These are phyloP conservation scores for Luffia ferchaultella DNA, from an alignment of 2,888 invertebrate species.

Conservation along the genomic window DNA sequence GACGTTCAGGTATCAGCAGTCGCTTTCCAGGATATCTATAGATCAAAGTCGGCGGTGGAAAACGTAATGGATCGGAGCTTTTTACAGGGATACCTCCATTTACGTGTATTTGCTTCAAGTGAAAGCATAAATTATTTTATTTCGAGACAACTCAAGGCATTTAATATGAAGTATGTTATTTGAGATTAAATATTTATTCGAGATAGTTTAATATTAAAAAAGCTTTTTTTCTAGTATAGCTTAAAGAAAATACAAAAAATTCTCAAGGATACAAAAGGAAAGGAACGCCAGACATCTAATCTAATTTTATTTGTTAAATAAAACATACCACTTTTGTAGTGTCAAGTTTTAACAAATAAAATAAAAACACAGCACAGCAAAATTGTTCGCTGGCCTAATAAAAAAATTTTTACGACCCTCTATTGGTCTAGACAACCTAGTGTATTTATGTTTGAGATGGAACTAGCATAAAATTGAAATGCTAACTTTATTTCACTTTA, in stretches of 20 bases:
- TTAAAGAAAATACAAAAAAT: not conserved
- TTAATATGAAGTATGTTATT: not conserved
- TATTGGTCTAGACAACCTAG: no score
- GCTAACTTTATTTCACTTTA: no score
- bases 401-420: no score
- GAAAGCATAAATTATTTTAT: not conserved
- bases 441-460: no score
- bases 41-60: not conserved
- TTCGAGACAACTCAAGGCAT: not conserved
- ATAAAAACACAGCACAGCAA: no score
- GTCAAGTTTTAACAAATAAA: no score
- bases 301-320: no score
- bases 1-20: not conserved
- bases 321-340: no score
- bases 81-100: not conserved
- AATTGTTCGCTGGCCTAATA: no score
- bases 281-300: not conserved
- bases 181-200: not conserved
- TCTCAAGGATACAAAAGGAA: not conserved
- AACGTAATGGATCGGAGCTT: not conserved
- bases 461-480: no score
- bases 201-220: not conserved
- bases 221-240: not conserved
- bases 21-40: not conserved
- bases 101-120: not conserved